A percentile compares a stretch with the other conserved stretches of the same genome.
Evolutionary conservation across 1,140 invertebrate species (phyloP).

Genomic region (Hyphantria cunea): DNA sequence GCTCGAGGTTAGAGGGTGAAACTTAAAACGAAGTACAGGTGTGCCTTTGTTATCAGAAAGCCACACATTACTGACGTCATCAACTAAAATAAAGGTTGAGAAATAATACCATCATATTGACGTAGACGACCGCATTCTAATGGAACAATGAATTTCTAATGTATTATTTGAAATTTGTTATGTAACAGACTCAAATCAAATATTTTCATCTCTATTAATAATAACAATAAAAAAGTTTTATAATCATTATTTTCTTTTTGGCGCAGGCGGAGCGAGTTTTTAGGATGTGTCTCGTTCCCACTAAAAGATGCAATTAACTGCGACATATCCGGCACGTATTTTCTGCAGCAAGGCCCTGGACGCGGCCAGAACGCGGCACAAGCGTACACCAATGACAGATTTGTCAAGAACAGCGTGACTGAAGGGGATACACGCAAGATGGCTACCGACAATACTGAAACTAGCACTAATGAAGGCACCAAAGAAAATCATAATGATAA

Average conservation of each 20-base stretch:
- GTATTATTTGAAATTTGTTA: too few species aligned
- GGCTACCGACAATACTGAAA: constrained; percentile 74
- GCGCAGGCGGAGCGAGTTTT: constrained; percentile 89
- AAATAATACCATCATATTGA: too few species aligned
- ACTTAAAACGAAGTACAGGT: too few species aligned
- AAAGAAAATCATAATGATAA: constrained; percentile 71
- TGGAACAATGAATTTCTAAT: too few species aligned
- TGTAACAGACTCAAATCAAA: too few species aligned
- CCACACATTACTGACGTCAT: too few species aligned
- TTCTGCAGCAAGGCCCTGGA: constrained; percentile 73
- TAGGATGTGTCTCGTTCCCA: constrained; percentile 90
- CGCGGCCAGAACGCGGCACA: constrained; percentile 51
- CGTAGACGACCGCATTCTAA: too few species aligned
- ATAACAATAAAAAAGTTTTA: too few species aligned
- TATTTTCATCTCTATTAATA: too few species aligned
- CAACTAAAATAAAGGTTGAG: too few species aligned
- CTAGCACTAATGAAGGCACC: constrained; percentile 69
- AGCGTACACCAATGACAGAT: constrained; percentile 48
- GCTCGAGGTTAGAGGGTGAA: too few species aligned
- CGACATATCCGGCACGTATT: constrained; percentile 80
- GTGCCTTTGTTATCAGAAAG: too few species aligned
- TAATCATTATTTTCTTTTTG: constrained; percentile 33
- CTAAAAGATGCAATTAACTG: constrained; percentile 85
- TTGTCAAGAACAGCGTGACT: constrained; percentile 56
- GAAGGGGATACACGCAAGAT: constrained; percentile 57